phyloP scores from a whole-genome alignment of 2,888 invertebrate genomes.

The Pharmacophagus antenor region DNA sequence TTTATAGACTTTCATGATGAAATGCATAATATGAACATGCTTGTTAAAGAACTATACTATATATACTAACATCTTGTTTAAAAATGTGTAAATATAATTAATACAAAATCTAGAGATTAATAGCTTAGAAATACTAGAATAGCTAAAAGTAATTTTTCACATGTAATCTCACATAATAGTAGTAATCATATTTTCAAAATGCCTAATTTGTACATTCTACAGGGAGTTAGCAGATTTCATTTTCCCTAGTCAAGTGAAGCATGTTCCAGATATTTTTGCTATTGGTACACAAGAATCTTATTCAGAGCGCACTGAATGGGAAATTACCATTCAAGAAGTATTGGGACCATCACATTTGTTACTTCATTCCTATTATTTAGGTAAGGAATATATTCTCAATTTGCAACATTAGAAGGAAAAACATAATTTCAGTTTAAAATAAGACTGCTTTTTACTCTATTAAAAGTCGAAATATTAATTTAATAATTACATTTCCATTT shows the following conservation, averaged over 20 bases:
- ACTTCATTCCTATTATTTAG: conserved; percentile 91
- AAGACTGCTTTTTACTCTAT: too few species aligned
- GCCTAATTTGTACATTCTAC: conserved; percentile 40
- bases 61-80: too few species aligned
- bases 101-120: too few species aligned
- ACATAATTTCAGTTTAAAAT: too few species aligned
- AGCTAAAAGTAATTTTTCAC: not conserved
- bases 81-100: too few species aligned
- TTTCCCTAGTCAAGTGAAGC: conserved; percentile 90
- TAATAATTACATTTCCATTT: too few species aligned
- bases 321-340: conserved; percentile 94
- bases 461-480: too few species aligned
- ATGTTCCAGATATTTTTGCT: conserved; percentile 94
- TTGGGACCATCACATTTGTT: conserved; percentile 96
- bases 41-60: too few species aligned
- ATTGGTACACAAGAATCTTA: conserved; percentile 97
- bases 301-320: conserved; percentile 93
- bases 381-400: conserved; percentile 54
- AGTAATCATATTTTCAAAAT: not conserved
- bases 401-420: not conserved
- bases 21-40: too few species aligned
- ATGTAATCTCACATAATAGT: not conserved
- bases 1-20: too few species aligned
- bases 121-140: too few species aligned
- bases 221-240: conserved; percentile 95